Percentiles rank a stretch among this genome's conserved stretches.
phyloP scores from a whole-genome alignment of 2,797 vertebrate species.

The Hyperoplus lanceolatus region DNA sequence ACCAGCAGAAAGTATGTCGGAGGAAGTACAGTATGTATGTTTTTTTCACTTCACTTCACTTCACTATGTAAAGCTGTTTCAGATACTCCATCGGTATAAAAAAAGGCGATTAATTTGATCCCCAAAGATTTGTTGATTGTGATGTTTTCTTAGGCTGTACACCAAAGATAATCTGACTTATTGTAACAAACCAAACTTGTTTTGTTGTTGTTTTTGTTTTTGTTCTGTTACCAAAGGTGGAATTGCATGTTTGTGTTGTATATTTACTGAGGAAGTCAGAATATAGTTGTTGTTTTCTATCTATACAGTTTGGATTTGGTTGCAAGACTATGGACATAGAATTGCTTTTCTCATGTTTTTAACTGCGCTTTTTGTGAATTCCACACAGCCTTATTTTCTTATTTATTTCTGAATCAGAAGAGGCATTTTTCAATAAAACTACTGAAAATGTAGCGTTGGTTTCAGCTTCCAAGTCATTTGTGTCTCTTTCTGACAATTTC shows the following conservation, averaged over 20 bases:
- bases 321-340: constrained; percentile 98
- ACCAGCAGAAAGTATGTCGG: constrained; percentile 55
- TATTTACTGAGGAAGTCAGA: constrained; percentile 98
- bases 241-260: constrained; percentile 99
- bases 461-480: constrained; percentile 46
- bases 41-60: constrained; percentile 38
- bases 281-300: constrained; percentile 89
- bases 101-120: constrained; percentile 53
- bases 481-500: not conserved
- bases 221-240: constrained; percentile 89
- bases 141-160: constrained; percentile 87
- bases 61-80: constrained; percentile 70
- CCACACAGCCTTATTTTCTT: constrained; percentile 99
- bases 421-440: constrained; percentile 99
- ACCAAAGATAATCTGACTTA: constrained; percentile 87
- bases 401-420: constrained; percentile 99
- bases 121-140: constrained; percentile 78
- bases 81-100: constrained; percentile 50
- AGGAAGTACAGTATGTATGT: constrained; percentile 51
- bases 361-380: constrained; percentile 99
- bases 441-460: constrained; percentile 94
- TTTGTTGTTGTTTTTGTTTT: constrained; percentile 57
- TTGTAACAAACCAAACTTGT: constrained; percentile 90
- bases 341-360: constrained; percentile 96
- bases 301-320: constrained; percentile 97